phyloP scores from a whole-genome alignment of 2,888 invertebrate species.

The Masnerella sp. region DNA sequence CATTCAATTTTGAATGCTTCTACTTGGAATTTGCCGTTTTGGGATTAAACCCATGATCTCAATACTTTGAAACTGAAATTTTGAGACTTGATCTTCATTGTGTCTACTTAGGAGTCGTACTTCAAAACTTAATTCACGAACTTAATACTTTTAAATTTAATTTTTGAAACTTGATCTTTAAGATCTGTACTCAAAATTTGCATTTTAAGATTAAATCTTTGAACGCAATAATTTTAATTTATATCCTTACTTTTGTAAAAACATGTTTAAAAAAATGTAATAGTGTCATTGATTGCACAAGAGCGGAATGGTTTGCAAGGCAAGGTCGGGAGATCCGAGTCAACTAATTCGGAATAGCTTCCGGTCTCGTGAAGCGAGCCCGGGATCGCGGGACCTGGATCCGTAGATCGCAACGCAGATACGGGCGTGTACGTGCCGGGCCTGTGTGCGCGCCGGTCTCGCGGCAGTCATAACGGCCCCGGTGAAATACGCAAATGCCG shows the following conservation, averaged over 20 bases:
- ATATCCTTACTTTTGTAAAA: constrained; percentile 10
- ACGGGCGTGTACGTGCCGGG: constrained; percentile 42
- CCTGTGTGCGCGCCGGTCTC: constrained; percentile 58
- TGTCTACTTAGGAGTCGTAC: too few relatives aligned
- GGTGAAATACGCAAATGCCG: constrained; percentile 70
- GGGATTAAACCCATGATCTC: too few relatives aligned
- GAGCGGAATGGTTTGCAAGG: constrained; percentile 36
- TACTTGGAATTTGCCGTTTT: too few relatives aligned
- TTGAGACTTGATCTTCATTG: too few relatives aligned
- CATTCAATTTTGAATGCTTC: too few relatives aligned
- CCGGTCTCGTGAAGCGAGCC: constrained; percentile 56
- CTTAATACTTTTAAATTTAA: too few relatives aligned
- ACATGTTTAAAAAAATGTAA: constrained; percentile 23
- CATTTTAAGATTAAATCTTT: too few relatives aligned
- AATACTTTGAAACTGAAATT: too few relatives aligned
- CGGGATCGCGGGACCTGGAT: constrained; percentile 61
- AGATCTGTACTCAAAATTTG: too few relatives aligned
- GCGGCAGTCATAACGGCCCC: constrained; percentile 67
- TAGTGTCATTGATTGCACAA: constrained; percentile 39
- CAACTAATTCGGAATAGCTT: constrained; percentile 57
- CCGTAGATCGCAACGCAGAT: constrained; percentile 66
- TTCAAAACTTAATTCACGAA: too few relatives aligned
- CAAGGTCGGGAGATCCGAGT: constrained; percentile 1
- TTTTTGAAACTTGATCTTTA: too few relatives aligned
- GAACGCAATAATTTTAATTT: too few relatives aligned